Evolutionary conservation across 2,113 vertebrate genomes (phyloP).

Genomic region (Verasper variegatus): DNA sequence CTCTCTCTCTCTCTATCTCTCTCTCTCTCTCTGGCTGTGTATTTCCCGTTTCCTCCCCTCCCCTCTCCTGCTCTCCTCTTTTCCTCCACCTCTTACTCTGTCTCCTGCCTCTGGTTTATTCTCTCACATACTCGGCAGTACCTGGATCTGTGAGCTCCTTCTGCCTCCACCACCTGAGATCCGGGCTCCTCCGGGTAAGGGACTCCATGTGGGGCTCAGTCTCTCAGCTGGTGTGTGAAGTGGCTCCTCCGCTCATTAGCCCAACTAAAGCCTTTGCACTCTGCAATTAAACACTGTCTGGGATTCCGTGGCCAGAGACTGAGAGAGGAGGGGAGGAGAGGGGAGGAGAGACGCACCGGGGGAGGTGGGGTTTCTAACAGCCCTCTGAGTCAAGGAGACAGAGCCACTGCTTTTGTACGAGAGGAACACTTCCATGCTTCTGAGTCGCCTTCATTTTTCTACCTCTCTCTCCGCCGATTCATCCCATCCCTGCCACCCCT

Average conservation of each 20-base stretch:
- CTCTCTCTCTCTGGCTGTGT: constrained; percentile 65
- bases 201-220: constrained; percentile 38
- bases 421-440: constrained; percentile 18
- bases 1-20: constrained; percentile 53
- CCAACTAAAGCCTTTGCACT: constrained; percentile 72
- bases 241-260: constrained; percentile 68
- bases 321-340: constrained; percentile 65
- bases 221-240: constrained; percentile 28
- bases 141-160: constrained; percentile 63
- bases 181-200: constrained; percentile 51
- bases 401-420: constrained; percentile 44
- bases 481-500: not conserved
- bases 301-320: constrained; percentile 77
- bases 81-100: constrained; percentile 67
- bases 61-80: constrained; percentile 62
- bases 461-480: not conserved
- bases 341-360: constrained; percentile 62
- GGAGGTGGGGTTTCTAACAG: constrained; percentile 72
- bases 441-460: constrained; percentile 1
- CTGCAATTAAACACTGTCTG: constrained; percentile 84
- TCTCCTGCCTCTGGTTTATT: constrained; percentile 66
- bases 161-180: constrained; percentile 53
- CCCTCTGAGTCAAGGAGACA: constrained; percentile 55
- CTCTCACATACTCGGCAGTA: constrained; percentile 65
- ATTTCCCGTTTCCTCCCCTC: constrained; percentile 75